A percentile compares a stretch with the other conserved stretches of the same genome.
Evolutionary conservation across 2,888 invertebrate species (phyloP).

Genomic region (Venusia cambrica): DNA sequence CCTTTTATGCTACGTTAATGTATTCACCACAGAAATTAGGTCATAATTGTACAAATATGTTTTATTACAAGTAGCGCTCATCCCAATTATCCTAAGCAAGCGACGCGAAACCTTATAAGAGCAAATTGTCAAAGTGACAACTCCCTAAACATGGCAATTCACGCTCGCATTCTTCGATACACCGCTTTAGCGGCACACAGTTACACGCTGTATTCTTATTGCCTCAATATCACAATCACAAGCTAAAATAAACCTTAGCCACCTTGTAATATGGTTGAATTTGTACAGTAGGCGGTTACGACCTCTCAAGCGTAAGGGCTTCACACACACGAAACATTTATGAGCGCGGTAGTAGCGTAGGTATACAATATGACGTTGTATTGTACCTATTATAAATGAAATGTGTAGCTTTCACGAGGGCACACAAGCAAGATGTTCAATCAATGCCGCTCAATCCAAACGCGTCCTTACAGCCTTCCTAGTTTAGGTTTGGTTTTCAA

Average conservation of each 20-base stretch:
- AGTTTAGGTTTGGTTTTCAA: constrained; percentile 25
- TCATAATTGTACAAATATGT: not conserved
- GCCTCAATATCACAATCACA: constrained; percentile 45
- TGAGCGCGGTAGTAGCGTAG: constrained; percentile 66
- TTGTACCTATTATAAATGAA: constrained; percentile 77
- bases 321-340: constrained; percentile 65
- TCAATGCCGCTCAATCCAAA: constrained; percentile 28
- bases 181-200: constrained; percentile 65
- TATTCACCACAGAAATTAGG: constrained; percentile 18
- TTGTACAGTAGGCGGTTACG: constrained; percentile 33
- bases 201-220: constrained; percentile 61
- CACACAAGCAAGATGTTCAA: constrained; percentile 65
- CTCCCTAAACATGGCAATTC: constrained; percentile 78
- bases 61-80: constrained; percentile 21
- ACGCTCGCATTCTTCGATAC: constrained; percentile 79
- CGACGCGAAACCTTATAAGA: constrained; percentile 55
- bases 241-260: constrained; percentile 31
- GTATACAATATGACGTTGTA: constrained; percentile 76
- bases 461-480: constrained; percentile 17
- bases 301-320: constrained; percentile 36
- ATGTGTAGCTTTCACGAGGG: constrained; percentile 78
- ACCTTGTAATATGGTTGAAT: constrained; percentile 30
- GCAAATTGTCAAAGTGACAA: constrained; percentile 74
- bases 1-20: constrained; percentile 5
- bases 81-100: constrained; percentile 42